Evolutionary conservation across 2,888 invertebrate genomes (phyloP).

Genomic region (Microctonus brassicae): DNA sequence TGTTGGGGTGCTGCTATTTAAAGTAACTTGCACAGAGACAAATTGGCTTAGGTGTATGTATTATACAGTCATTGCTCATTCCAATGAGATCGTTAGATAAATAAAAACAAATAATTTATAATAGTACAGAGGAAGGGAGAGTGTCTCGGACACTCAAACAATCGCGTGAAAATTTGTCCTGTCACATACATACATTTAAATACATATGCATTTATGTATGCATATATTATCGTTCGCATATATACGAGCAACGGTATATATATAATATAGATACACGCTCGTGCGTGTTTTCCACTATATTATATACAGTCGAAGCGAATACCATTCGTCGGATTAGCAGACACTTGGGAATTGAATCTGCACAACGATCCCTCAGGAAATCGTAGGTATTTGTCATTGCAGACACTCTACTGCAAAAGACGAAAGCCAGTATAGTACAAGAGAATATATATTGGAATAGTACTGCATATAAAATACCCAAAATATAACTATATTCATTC

Average conservation of each 20-base stretch:
- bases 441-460: no score
- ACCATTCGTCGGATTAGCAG: constrained; percentile 32
- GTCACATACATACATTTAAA: no score
- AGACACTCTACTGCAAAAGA: not conserved
- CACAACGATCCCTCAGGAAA: constrained; percentile 38
- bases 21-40: constrained; percentile 51
- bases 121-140: not conserved
- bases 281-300: constrained; percentile 10
- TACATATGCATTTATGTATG: not conserved
- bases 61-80: not conserved
- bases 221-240: not conserved
- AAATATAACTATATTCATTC: no score
- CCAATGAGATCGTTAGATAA: not conserved
- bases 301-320: not conserved
- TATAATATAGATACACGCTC: constrained; percentile 5
- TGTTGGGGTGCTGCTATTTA: constrained; percentile 46
- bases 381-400: constrained; percentile 37
- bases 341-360: constrained; percentile 37
- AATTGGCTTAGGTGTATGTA: constrained; percentile 52
- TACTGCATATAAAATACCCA: no score
- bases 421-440: not conserved
- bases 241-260: constrained; percentile 7
- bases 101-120: not conserved
- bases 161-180: constrained; percentile 40
- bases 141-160: constrained; percentile 28